A percentile compares a stretch with the other conserved stretches of the same genome.
phyloP scores from a whole-genome alignment of 2,113 vertebrate genomes.

The Nipponia nippon region DNA sequence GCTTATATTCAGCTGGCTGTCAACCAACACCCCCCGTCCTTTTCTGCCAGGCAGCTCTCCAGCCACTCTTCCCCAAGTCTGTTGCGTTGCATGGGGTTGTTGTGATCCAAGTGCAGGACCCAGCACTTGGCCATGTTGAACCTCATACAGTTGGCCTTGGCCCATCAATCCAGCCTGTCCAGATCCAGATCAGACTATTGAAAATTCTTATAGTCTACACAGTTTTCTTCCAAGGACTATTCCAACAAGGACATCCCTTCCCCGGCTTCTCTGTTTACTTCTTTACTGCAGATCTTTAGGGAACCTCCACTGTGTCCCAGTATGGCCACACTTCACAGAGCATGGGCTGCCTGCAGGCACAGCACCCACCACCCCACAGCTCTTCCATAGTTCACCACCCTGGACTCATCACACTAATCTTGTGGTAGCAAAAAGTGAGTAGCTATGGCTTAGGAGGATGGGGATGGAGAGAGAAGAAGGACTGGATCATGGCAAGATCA shows the following conservation, averaged over 20 bases:
- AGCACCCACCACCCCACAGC: neutral
- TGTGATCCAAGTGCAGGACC: neutral
- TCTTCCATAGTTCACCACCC: neutral
- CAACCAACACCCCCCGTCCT: neutral
- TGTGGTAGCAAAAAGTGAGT: neutral
- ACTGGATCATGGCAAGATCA: neutral
- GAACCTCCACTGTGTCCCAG: neutral
- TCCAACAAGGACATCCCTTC: neutral
- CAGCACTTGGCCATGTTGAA: neutral
- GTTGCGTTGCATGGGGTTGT: neutral
- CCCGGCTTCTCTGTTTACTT: neutral
- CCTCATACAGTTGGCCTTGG: neutral
- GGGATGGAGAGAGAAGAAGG: neutral
- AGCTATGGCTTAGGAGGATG: neutral
- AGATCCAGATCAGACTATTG: neutral
- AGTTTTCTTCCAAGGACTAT: neutral
- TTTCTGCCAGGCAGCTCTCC: neutral
- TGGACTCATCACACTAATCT: neutral
- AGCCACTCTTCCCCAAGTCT: neutral
- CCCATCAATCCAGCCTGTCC: neutral
- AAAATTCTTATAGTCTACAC: neutral
- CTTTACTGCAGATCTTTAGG: neutral
- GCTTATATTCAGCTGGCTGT: accelerated
- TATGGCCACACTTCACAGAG: neutral
- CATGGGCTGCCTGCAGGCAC: neutral